These are phyloP conservation scores for Anabacerthia variegaticeps DNA, from an alignment of 2,797 vertebrate genomes.

Conservation along the genomic window DNA sequence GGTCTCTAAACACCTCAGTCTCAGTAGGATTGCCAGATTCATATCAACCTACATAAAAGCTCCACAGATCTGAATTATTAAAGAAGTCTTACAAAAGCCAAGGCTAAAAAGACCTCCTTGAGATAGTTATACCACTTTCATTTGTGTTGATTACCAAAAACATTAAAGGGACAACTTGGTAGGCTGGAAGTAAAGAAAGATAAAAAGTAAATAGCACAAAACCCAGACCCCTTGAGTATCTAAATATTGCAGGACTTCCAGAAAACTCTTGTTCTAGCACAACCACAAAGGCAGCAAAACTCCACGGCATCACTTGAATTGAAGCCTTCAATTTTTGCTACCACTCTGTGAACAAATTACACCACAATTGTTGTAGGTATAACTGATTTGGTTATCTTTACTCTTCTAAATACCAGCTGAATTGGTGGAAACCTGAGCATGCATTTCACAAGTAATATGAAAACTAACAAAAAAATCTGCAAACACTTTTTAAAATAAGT, in stretches of 20 bases:
- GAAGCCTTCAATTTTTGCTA: not conserved
- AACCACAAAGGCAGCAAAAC: not conserved
- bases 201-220: not conserved
- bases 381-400: not conserved
- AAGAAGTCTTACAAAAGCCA: not conserved
- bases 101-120: not conserved
- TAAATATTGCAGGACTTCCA: not conserved
- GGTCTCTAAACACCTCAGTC: not conserved
- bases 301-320: not conserved
- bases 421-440: not conserved
- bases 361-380: not conserved
- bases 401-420: not conserved
- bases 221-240: not conserved
- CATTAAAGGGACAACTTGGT: not conserved
- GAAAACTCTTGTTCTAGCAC: not conserved
- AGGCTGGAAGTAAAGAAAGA: not conserved
- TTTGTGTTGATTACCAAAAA: not conserved
- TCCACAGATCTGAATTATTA: conserved; percentile 24
- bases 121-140: not conserved
- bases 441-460: not conserved
- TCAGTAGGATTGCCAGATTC: not conserved
- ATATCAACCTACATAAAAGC: not conserved
- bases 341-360: not conserved
- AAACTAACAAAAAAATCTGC: not conserved
- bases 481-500: not conserved